Conservation (phyloP, 2,797 vertebrate genomes). For the Siniperca undulata region DNA sequence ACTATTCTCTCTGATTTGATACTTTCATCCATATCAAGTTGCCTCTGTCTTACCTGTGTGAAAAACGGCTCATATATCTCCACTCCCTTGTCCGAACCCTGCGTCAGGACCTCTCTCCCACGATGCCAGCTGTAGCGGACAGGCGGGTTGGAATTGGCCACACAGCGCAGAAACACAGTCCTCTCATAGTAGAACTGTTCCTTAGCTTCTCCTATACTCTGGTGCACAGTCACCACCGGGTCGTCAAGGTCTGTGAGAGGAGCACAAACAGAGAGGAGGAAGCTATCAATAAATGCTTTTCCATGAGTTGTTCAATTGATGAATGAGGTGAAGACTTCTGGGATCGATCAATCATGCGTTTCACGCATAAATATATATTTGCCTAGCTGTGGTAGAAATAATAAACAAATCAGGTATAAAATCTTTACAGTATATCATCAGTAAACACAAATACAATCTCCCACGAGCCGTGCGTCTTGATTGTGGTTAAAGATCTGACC, state of each 20-base stretch:
- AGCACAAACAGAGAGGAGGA: slow-evolving; percentile 13
- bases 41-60: slow-evolving; percentile 91
- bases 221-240: slow-evolving; percentile 96
- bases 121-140: slow-evolving; percentile 98
- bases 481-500: slow-evolving; percentile 40
- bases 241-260: slow-evolving; percentile 92
- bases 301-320: slow-evolving; percentile 3
- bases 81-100: slow-evolving; percentile 97
- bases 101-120: slow-evolving; percentile 93
- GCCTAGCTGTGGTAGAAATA: background rate
- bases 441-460: slow-evolving; percentile 26
- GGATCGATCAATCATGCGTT: slow-evolving; percentile 2
- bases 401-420: slow-evolving; percentile 7
- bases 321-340: background rate
- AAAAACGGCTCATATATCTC: slow-evolving; percentile 99
- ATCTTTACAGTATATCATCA: slow-evolving; percentile 19
- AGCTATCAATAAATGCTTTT: slow-evolving; percentile 27
- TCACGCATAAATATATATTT: background rate
- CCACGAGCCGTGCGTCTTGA: background rate
- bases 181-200: slow-evolving; percentile 99
- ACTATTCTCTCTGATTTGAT: background rate
- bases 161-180: slow-evolving; percentile 96
- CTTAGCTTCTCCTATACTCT: slow-evolving; percentile 99
- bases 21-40: background rate
- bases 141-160: slow-evolving; percentile 96